Percentiles rank a stretch among this genome's conserved stretches.
Conservation (phyloP, 2,113 vertebrate species). For the Myocastor coypus region DNA sequence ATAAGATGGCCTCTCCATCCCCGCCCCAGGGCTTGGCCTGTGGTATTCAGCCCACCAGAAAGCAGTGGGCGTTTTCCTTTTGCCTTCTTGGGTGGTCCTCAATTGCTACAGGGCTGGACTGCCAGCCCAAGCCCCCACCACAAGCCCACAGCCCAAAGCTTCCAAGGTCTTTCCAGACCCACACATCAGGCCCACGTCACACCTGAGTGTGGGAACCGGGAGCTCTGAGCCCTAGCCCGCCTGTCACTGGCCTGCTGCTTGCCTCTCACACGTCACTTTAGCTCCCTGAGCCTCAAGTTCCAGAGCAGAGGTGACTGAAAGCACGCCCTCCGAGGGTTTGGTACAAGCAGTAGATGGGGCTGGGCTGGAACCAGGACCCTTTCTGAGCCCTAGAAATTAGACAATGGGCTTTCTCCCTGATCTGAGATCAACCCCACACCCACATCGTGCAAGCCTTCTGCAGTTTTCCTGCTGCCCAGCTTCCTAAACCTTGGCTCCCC, state of each 20-base stretch:
- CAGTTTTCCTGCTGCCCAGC: neutral
- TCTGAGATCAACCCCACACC: neutral
- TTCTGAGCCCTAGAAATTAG: neutral
- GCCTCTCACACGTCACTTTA: neutral
- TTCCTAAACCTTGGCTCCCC: neutral
- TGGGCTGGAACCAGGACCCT: neutral
- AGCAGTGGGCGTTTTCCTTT: neutral
- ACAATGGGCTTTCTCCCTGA: neutral
- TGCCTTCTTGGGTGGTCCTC: neutral
- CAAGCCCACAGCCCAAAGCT: neutral
- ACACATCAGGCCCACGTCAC: neutral
- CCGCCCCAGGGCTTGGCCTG: neutral
- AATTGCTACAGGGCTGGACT: neutral
- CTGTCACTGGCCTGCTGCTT: neutral
- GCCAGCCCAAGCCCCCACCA: neutral
- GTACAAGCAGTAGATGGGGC: neutral
- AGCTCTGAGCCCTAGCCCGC: neutral
- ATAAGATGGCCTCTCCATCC: neutral
- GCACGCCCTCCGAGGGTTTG: neutral
- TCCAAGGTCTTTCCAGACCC: neutral
- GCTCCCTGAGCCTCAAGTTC: neutral
- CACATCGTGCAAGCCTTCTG: neutral
- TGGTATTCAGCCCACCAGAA: neutral
- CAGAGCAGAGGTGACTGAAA: neutral
- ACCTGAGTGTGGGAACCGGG: neutral